Base-by-base conservation (phyloP, 2,888 invertebrate genomes). In the Malacosoma neustria region DNA sequence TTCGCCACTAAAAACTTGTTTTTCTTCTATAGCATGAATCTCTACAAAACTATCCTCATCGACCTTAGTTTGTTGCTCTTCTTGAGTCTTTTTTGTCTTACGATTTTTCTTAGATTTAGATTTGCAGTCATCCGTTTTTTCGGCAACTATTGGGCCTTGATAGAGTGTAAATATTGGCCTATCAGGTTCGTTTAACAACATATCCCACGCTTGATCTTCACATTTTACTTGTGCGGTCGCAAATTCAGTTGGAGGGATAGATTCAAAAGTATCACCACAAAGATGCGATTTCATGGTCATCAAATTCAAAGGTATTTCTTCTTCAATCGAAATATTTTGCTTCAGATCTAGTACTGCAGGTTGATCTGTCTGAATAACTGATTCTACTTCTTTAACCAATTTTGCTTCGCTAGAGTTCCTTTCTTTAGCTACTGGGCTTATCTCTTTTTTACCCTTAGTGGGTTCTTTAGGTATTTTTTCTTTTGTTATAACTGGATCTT, bases 21-120 rank as follows among this genome's bases (percentile, higher is more conserved):
- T 76, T 35, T 82, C 77, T 45, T 84, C 81, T 29, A 85, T 84
- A 0, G 77, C 72, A 43, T 84, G 85, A 52, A 85, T 85, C 59
- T 85, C 85, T 30, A 85, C 69, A 48, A 85, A 85, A 46, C 80
- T 82, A 36, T 85, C 79, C 37, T 81, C 84, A 39, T 76, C 77
- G 3, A 65, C 68, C 50, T 72, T 72, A 7, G 61, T 43, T 36
- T 67, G 64, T 29, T 52, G 44, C 13, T 79, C 80, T 4, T 84
- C 82, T 29, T 64, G 68, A 3, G 53, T 38, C 46, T 76, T 76
- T 36, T 71, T 79, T 6, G 45, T 36, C 56, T 72, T 85, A 11
- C 79, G 69, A 41, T 52, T 62, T 54, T 62, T 80, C 48, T 73
- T 84, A 14, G 61, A 48, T 51, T 76, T 82, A 0, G 63, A 48